phyloP scores from a whole-genome alignment of 2,888 invertebrate genomes.

The Xestobium rufovillosum region DNA sequence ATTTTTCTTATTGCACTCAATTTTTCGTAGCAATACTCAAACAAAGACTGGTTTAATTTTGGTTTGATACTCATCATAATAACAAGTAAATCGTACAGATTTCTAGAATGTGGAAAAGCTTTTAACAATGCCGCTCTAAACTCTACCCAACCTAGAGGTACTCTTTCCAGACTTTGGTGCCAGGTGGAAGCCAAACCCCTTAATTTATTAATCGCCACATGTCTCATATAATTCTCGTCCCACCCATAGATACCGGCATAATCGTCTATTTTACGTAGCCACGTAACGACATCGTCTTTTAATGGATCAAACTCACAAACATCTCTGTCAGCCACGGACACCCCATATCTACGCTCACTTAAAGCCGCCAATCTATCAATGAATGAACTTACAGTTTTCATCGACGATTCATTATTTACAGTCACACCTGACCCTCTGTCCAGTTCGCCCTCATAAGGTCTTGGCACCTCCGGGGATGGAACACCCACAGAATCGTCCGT shows the following conservation, averaged over 20 bases:
- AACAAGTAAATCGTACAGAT: neutral
- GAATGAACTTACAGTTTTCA: neutral
- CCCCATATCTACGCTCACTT: neutral
- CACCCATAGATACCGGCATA: neutral
- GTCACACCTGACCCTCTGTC: too few relatives aligned
- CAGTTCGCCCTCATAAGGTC: too few relatives aligned
- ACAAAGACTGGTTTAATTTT: neutral
- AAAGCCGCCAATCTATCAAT: neutral
- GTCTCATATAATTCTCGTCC: neutral
- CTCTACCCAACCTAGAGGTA: neutral
- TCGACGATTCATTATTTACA: too few relatives aligned
- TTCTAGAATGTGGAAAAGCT: neutral
- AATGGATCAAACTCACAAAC: slow-evolving; percentile 1
- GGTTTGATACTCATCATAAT: neutral
- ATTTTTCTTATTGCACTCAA: neutral
- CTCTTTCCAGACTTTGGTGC: neutral
- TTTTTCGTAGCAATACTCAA: slow-evolving; percentile 1
- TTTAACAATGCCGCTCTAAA: neutral
- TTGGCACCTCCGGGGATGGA: too few relatives aligned
- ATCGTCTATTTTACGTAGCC: neutral
- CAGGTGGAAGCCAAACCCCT: neutral
- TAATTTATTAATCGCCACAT: slow-evolving; percentile 1
- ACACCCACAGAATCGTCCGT: too few relatives aligned
- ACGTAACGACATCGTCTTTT: neutral
- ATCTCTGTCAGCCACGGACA: neutral